Evolutionary conservation across 2,797 vertebrate genomes (phyloP).

Genomic region (Leuciscus waleckii): DNA sequence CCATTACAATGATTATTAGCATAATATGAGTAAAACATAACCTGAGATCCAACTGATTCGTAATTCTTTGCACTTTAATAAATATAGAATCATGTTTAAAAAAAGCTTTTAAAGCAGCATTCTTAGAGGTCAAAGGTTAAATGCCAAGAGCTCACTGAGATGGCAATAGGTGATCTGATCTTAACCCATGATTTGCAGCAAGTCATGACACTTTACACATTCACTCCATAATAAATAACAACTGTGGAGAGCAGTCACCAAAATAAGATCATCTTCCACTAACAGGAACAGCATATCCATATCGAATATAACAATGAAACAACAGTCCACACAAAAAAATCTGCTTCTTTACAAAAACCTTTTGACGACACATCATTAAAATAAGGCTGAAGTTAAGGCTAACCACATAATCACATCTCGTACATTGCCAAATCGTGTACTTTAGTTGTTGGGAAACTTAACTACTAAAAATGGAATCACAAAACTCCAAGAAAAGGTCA

Average conservation of each 20-base stretch:
- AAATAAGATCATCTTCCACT: not conserved
- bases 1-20: not conserved
- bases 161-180: constrained; percentile 68
- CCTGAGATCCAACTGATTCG: not conserved
- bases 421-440: not conserved
- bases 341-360: not conserved
- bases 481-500: constrained; percentile 3
- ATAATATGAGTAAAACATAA: not conserved
- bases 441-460: constrained; percentile 1
- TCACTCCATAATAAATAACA: constrained; percentile 54
- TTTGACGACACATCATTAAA: not conserved
- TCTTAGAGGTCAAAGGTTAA: constrained; percentile 75
- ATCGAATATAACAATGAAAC: not conserved
- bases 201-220: constrained; percentile 63
- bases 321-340: not conserved
- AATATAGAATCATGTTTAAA: constrained; percentile 62
- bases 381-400: not conserved
- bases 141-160: constrained; percentile 76
- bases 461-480: not conserved
- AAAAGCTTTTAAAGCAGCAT: constrained; percentile 75
- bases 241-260: not conserved
- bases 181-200: constrained; percentile 70
- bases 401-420: not conserved
- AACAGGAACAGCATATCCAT: not conserved
- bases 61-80: not conserved